These are phyloP conservation scores for Nymphalis urticae DNA, from an alignment of 2,888 invertebrate species.

Conservation along the genomic window DNA sequence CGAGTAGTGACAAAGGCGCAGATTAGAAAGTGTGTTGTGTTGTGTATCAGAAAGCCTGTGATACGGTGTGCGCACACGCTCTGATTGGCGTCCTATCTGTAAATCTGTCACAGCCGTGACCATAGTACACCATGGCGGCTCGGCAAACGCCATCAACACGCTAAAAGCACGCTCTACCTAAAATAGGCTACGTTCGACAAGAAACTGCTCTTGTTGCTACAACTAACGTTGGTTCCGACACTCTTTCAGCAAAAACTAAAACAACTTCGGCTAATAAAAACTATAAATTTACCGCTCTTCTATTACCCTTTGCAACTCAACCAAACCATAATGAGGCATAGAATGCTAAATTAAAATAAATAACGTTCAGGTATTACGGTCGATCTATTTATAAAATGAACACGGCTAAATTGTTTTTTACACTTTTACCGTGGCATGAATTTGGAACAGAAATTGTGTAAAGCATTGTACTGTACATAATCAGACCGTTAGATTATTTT, in stretches of 20 bases:
- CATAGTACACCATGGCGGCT: slow-evolving; percentile 43
- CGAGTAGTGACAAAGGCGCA: slow-evolving; percentile 77
- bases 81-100: slow-evolving; percentile 79
- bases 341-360: slow-evolving; percentile 16
- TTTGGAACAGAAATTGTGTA: slow-evolving; percentile 10
- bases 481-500: slow-evolving; percentile 18
- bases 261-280: slow-evolving; percentile 7
- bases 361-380: slow-evolving; percentile 9
- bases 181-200: slow-evolving; percentile 33
- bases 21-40: slow-evolving; percentile 80
- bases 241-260: slow-evolving; percentile 11
- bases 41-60: slow-evolving; percentile 74
- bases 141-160: slow-evolving; percentile 28
- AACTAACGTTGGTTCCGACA: slow-evolving; percentile 27
- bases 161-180: slow-evolving; percentile 26
- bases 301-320: slow-evolving; percentile 8
- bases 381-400: slow-evolving; percentile 10
- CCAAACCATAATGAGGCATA: slow-evolving; percentile 4
- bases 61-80: slow-evolving; percentile 73
- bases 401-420: slow-evolving; percentile 6
- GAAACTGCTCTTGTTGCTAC: slow-evolving; percentile 32
- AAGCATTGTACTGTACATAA: slow-evolving; percentile 13
- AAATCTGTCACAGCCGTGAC: slow-evolving; percentile 67
- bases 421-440: slow-evolving; percentile 15
- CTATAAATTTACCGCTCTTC: slow-evolving; percentile 15